These are phyloP conservation scores for Lomographa bimaculata DNA, from an alignment of 2,888 invertebrate species.

Conservation along the genomic window DNA sequence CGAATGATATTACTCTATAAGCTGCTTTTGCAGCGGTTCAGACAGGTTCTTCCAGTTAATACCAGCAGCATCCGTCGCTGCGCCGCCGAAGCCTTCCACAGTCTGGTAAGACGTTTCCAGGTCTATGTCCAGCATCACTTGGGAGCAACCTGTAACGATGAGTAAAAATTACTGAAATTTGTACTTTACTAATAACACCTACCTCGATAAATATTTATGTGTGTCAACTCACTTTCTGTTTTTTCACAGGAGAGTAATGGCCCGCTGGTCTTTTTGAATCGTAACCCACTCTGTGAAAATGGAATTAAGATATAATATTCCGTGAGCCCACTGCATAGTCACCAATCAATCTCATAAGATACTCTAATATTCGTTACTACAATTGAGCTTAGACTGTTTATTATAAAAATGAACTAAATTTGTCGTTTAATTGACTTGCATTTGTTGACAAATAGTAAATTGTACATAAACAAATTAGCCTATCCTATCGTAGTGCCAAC, in stretches of 20 bases:
- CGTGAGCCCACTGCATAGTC: no score
- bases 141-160: constrained; percentile 5
- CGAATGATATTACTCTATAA: constrained; percentile 46
- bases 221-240: constrained; percentile 10
- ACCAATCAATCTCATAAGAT: no score
- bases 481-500: no score
- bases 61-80: constrained; percentile 88
- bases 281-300: constrained; percentile 40
- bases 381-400: no score
- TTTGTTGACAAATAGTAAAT: no score
- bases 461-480: no score
- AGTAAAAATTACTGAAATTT: neutral
- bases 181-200: no score
- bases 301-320: neutral
- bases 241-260: constrained; percentile 10
- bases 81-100: constrained; percentile 92
- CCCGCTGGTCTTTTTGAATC: constrained; percentile 52
- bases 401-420: no score
- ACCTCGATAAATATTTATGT: no score
- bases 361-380: no score
- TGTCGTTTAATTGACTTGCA: no score
- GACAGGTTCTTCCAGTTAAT: constrained; percentile 86
- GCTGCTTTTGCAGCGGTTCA: constrained; percentile 50
- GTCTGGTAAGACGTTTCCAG: constrained; percentile 76
- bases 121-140: constrained; percentile 28